Conservation (phyloP, 1,140 invertebrate species). For the Parapsyche elsis region DNA sequence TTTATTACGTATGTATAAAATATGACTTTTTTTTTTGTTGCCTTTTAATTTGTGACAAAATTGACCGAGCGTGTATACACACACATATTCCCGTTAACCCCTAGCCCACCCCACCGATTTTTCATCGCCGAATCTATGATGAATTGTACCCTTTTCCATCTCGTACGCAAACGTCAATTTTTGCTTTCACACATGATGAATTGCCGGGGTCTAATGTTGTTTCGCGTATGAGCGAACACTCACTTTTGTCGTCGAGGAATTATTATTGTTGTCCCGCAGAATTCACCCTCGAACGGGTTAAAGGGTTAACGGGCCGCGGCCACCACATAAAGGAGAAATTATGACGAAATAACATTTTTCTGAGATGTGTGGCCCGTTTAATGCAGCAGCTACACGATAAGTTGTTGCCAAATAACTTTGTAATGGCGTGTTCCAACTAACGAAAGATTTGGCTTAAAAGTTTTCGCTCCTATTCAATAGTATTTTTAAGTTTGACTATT, state of each 20-base stretch:
- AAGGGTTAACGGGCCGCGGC: not conserved
- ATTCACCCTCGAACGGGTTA: constrained; percentile 2
- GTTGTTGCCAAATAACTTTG: no score
- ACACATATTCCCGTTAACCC: no score
- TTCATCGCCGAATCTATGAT: not conserved
- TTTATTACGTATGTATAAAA: not conserved
- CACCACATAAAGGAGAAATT: not conserved
- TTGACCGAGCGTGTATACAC: not conserved
- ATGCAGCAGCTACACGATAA: no score
- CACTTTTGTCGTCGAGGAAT: not conserved
- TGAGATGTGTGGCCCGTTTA: no score
- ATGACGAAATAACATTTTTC: not conserved
- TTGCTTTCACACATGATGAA: constrained; percentile 19
- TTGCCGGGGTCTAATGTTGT: constrained; percentile 14
- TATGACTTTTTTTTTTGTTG: not conserved
- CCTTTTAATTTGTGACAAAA: constrained; percentile 4
- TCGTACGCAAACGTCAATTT: constrained; percentile 28
- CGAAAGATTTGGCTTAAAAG: no score
- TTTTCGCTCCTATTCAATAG: no score
- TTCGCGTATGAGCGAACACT: not conserved
- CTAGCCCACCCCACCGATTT: no score
- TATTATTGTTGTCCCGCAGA: not conserved
- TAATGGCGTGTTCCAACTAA: no score
- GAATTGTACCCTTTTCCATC: constrained; percentile 22
- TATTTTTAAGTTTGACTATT: no score